Evolutionary conservation across 2,797 vertebrate species (phyloP).

Genomic region (Chelidonichthys spinosus): DNA sequence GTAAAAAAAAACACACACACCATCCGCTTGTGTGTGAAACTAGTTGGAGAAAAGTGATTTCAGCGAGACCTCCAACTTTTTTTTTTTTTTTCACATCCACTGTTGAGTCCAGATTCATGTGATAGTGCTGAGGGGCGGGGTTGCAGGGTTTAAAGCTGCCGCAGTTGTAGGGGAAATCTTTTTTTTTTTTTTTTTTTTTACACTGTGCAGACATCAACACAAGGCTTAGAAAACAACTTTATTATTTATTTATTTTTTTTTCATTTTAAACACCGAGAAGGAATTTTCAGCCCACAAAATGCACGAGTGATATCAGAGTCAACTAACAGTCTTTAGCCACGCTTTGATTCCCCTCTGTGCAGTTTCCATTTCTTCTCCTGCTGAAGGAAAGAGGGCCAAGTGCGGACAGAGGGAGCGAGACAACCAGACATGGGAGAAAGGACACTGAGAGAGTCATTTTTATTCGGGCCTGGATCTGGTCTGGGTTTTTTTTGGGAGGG

Average conservation of each 20-base stretch:
- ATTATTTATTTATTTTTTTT: background rate
- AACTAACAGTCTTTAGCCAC: background rate
- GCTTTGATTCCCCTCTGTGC: background rate
- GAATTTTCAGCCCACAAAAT: background rate
- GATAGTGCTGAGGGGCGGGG: slow-evolving; percentile 83
- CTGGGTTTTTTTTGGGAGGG: background rate
- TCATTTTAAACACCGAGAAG: background rate
- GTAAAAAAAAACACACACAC: background rate
- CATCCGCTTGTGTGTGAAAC: background rate
- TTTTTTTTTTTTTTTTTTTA: slow-evolving; percentile 10
- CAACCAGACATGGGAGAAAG: slow-evolving; percentile 2
- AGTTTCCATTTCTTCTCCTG: slow-evolving; percentile 15
- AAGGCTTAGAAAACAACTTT: background rate
- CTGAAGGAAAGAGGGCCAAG: slow-evolving; percentile 11
- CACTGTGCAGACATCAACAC: slow-evolving; percentile 17
- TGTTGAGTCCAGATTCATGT: slow-evolving; percentile 79
- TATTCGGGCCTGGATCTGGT: slow-evolving; percentile 26
- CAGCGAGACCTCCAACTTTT: slow-evolving; percentile 74
- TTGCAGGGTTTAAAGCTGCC: slow-evolving; percentile 79
- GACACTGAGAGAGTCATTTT: background rate
- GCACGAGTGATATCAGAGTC: background rate
- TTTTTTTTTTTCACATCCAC: slow-evolving; percentile 70
- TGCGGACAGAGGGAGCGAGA: slow-evolving; percentile 6
- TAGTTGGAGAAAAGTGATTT: slow-evolving; percentile 49
- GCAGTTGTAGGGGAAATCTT: slow-evolving; percentile 68